Evolutionary conservation across 2,888 invertebrate genomes (phyloP).

Genomic region (Scaptomyza polygonia): DNA sequence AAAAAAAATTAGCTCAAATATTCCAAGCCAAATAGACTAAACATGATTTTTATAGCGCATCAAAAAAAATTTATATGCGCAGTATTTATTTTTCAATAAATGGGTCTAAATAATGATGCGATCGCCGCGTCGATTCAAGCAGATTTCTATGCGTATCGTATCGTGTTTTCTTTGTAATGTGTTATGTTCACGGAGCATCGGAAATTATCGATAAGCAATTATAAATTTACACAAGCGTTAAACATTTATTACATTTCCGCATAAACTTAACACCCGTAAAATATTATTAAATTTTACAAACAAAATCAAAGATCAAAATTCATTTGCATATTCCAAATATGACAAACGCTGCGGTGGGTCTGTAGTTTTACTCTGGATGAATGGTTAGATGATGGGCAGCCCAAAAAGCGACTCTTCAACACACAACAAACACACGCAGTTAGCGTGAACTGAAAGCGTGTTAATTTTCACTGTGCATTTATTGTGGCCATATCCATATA

Average conservation of each 20-base stretch:
- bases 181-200: conserved; percentile 53
- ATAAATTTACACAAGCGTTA: conserved; percentile 74
- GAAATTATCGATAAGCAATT: conserved; percentile 61
- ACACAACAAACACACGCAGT: conserved; percentile 29
- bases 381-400: conserved; percentile 32
- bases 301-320: conserved; percentile 49
- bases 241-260: conserved; percentile 70
- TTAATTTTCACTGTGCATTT: conserved; percentile 80
- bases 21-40: conserved; percentile 30
- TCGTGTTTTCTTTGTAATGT: conserved; percentile 31
- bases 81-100: conserved; percentile 32
- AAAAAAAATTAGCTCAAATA: conserved; percentile 10
- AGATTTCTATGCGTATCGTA: conserved; percentile 22
- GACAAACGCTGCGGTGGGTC: conserved; percentile 75
- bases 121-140: conserved; percentile 18
- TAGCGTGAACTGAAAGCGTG: conserved; percentile 78
- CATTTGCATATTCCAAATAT: conserved; percentile 72
- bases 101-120: conserved; percentile 48
- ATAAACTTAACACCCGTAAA: conserved; percentile 76
- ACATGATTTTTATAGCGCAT: conserved; percentile 31
- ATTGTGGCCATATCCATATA: conserved; percentile 73
- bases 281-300: conserved; percentile 71
- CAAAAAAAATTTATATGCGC: conserved; percentile 22
- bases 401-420: conserved; percentile 43
- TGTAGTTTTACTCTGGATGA: conserved; percentile 17